Evolutionary conservation across 1,140 invertebrate genomes (phyloP).

Genomic region (Triops longicaudatus): DNA sequence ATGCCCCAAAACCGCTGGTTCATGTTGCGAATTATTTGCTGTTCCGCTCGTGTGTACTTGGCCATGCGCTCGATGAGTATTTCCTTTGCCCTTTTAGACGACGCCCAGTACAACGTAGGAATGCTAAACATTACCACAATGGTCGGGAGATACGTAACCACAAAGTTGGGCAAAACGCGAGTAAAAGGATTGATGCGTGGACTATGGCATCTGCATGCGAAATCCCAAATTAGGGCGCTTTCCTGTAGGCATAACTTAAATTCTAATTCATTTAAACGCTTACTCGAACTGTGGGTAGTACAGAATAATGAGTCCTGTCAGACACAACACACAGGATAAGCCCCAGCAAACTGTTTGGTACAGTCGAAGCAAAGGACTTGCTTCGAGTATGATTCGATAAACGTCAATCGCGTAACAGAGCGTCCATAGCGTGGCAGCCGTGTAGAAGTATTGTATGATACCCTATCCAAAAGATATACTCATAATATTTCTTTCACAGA

Average conservation of each 20-base stretch:
- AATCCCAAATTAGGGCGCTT: too few species aligned
- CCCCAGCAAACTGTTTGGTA: slow-evolving; percentile 65
- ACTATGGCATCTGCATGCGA: slow-evolving; percentile 59
- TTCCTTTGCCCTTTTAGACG: slow-evolving; percentile 40
- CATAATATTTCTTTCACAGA: background rate
- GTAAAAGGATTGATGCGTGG: slow-evolving; percentile 50
- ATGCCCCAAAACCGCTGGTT: slow-evolving; percentile 64
- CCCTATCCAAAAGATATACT: slow-evolving; percentile 47
- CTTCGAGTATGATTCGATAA: slow-evolving; percentile 53
- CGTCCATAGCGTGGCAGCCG: slow-evolving; percentile 73
- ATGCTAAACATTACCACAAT: slow-evolving; percentile 62
- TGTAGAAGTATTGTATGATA: slow-evolving; percentile 77
- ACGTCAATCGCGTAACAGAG: slow-evolving; percentile 72
- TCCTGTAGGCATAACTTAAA: too few species aligned
- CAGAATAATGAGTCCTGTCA: slow-evolving; percentile 56
- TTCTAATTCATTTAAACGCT: too few species aligned
- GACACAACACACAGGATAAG: slow-evolving; percentile 55
- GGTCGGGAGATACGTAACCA: slow-evolving; percentile 62
- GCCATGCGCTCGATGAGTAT: slow-evolving; percentile 30
- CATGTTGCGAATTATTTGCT: slow-evolving; percentile 57
- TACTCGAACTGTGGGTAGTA: slow-evolving; percentile 69
- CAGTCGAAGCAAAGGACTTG: slow-evolving; percentile 44
- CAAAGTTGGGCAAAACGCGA: slow-evolving; percentile 66
- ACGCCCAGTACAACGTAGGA: slow-evolving; percentile 58
- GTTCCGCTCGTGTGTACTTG: slow-evolving; percentile 46